Conservation (phyloP, 1,140 invertebrate genomes). For the Fopius arisanus region DNA sequence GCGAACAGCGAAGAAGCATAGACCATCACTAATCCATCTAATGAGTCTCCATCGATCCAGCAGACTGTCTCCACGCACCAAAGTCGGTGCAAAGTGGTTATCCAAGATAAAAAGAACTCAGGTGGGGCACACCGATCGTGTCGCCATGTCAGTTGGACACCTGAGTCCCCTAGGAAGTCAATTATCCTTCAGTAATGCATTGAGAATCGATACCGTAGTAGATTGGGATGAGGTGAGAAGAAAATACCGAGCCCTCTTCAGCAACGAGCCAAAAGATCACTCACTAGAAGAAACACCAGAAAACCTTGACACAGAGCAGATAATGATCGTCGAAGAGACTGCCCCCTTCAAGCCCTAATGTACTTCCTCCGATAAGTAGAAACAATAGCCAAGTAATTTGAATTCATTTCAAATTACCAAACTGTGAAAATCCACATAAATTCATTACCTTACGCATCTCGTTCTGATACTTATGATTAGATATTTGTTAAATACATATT, state of each 20-base stretch:
- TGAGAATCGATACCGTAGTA: constrained; percentile 86
- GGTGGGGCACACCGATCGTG: constrained; percentile 81
- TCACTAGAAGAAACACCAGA: constrained; percentile 65
- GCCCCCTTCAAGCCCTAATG: constrained; percentile 23
- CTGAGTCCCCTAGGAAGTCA: constrained; percentile 84
- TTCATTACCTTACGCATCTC: not conserved
- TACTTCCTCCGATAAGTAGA: constrained; percentile 7
- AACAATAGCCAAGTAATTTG: not conserved
- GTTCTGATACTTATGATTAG: not conserved
- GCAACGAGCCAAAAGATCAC: constrained; percentile 69
- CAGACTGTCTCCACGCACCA: constrained; percentile 79
- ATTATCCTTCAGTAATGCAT: constrained; percentile 76
- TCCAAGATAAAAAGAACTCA: constrained; percentile 82
- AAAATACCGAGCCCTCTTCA: constrained; percentile 84
- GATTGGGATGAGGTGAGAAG: constrained; percentile 91
- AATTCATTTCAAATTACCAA: not conserved
- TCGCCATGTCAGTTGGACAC: constrained; percentile 78
- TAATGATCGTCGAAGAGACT: constrained; percentile 41
- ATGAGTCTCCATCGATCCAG: constrained; percentile 75
- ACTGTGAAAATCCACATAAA: not conserved
- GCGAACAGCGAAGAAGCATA: constrained; percentile 75
- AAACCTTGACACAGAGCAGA: constrained; percentile 36
- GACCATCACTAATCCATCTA: constrained; percentile 82
- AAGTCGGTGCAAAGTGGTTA: constrained; percentile 85
- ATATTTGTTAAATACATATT: not conserved